Conservation (phyloP, 92 coral and sea anemone species). For the Porites evermanni region DNA sequence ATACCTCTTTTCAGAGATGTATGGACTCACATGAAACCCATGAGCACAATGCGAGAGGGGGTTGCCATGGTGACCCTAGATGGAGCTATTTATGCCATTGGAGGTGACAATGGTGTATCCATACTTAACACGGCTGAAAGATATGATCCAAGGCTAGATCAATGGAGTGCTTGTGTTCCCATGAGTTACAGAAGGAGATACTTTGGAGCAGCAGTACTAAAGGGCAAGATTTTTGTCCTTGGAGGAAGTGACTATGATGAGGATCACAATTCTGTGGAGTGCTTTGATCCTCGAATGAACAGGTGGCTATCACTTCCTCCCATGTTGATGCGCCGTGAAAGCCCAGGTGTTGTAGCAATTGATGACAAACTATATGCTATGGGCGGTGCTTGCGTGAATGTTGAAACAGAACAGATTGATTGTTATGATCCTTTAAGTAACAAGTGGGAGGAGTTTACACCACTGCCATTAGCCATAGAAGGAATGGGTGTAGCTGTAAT, state of each 20-base stretch:
- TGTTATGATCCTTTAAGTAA: conserved; percentile 84
- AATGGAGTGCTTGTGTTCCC: conserved; percentile 90
- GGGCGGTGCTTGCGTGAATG: conserved; percentile 96
- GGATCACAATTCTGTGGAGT: conserved; percentile 97
- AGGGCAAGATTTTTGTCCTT: conserved; percentile 86
- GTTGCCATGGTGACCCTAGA: conserved; percentile 91
- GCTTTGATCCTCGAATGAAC: conserved; percentile 96
- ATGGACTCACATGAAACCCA: conserved; percentile 87
- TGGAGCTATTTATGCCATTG: conserved; percentile 88
- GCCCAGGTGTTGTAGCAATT: conserved; percentile 87
- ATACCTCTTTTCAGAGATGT: conserved; percentile 68
- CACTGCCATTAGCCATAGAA: conserved; percentile 88
- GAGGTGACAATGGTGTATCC: conserved; percentile 97
- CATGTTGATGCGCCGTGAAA: conserved; percentile 87
- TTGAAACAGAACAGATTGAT: conserved; percentile 88
- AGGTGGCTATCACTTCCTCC: conserved; percentile 96
- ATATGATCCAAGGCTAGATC: conserved; percentile 93
- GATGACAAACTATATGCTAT: conserved; percentile 88
- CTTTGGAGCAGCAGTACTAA: conserved; percentile 95
- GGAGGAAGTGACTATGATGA: conserved; percentile 99
- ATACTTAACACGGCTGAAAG: conserved; percentile 90
- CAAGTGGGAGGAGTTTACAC: conserved; percentile 87
- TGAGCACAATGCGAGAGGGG: conserved; percentile 95
- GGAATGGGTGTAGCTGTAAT: conserved; percentile 96
- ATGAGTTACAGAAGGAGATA: conserved; percentile 96